Percentiles rank a stretch among this genome's conserved stretches.
Conservation (phyloP, 2,797 vertebrate species). For the Pantherophis alleghaniensis region DNA sequence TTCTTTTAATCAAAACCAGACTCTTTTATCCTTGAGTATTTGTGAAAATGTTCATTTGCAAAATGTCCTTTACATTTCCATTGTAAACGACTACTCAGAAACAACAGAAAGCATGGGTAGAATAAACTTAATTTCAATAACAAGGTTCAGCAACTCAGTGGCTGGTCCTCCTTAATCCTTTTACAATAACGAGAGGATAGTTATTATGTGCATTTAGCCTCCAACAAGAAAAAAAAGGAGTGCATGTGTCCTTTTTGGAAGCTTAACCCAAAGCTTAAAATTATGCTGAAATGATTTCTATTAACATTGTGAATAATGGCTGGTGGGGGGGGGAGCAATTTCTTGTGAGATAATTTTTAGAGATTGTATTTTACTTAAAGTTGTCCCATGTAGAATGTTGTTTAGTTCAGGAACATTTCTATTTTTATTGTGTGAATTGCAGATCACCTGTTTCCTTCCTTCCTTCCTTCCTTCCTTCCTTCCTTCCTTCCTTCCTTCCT, state of each 20-base stretch:
- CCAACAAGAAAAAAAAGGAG: slow-evolving; percentile 67
- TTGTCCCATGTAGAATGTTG: background rate
- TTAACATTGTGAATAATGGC: background rate
- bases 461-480: background rate
- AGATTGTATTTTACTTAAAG: background rate
- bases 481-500: background rate
- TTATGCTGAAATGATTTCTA: background rate
- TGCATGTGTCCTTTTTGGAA: slow-evolving; percentile 10
- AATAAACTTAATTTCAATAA: slow-evolving; percentile 85
- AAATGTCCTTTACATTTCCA: slow-evolving; percentile 59
- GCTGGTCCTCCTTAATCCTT: slow-evolving; percentile 71
- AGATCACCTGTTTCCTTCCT: background rate
- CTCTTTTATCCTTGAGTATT: background rate
- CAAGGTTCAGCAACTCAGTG: slow-evolving; percentile 81
- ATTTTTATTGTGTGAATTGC: background rate
- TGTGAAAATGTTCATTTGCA: background rate
- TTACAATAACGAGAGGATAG: slow-evolving; percentile 63
- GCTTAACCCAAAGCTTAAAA: background rate
- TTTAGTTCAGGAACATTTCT: background rate
- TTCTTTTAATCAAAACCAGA: background rate
- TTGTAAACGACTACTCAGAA: slow-evolving; percentile 57
- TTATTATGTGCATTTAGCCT: slow-evolving; percentile 58
- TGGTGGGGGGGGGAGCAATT: background rate
- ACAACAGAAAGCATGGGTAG: slow-evolving; percentile 68
- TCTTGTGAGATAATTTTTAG: background rate